phyloP scores from a whole-genome alignment of 2,797 vertebrate species.

The Notoglanidium macrostoma region DNA sequence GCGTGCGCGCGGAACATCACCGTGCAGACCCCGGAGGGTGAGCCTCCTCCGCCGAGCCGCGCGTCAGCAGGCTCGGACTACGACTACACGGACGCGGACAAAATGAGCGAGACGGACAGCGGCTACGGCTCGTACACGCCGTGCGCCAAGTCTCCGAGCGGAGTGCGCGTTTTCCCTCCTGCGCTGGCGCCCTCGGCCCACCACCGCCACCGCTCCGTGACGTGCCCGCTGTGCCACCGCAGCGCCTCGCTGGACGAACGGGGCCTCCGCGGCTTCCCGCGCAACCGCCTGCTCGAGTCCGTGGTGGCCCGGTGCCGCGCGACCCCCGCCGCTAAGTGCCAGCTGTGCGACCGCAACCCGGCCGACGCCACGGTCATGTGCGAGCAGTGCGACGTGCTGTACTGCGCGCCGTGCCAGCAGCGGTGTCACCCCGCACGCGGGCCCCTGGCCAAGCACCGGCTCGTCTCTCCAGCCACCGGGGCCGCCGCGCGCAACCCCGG shows the following conservation, averaged over 20 bases:
- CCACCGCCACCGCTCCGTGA: constrained; percentile 88
- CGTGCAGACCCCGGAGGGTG: constrained; percentile 91
- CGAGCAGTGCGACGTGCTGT: constrained; percentile 94
- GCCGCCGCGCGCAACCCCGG: constrained; percentile 58
- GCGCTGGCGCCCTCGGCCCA: constrained; percentile 70
- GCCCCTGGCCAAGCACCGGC: constrained; percentile 91
- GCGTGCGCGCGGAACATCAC: constrained; percentile 91
- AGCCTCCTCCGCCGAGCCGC: constrained; percentile 78
- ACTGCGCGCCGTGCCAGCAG: constrained; percentile 90
- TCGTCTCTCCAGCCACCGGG: constrained; percentile 72
- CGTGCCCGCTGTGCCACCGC: constrained; percentile 94
- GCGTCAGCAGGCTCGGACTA: constrained; percentile 82
- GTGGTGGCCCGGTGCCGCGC: constrained; percentile 84
- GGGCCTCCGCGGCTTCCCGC: constrained; percentile 89
- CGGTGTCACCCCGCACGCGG: constrained; percentile 94
- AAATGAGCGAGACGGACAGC: constrained; percentile 98
- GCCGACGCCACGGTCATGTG: constrained; percentile 89
- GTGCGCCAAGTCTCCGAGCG: constrained; percentile 92
- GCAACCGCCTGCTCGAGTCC: constrained; percentile 92
- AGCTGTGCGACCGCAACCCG: constrained; percentile 92
- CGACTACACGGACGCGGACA: constrained; percentile 89
- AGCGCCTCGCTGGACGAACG: constrained; percentile 93
- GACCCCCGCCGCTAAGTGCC: constrained; percentile 81
- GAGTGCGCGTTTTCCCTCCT: constrained; percentile 87
- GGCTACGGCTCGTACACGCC: constrained; percentile 96